Evolutionary conservation across 2,797 vertebrate genomes (phyloP).

Genomic region (Melanotaenia trifasciata): DNA sequence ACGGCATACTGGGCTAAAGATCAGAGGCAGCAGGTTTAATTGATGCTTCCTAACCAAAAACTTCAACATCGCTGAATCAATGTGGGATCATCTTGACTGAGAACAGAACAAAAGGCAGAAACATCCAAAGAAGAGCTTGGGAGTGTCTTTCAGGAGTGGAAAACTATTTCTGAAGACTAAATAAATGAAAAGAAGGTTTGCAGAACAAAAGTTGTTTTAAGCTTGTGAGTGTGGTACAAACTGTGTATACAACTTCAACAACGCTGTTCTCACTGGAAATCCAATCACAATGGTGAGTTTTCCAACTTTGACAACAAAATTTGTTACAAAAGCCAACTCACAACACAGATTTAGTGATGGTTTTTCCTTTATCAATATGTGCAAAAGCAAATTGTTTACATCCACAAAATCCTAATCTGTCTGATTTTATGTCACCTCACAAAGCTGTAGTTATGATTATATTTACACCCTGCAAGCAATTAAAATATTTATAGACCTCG

Average conservation of each 20-base stretch:
- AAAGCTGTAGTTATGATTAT: neutral
- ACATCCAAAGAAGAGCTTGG: neutral
- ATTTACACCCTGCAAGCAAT: conserved; percentile 4
- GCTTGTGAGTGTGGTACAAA: too few species aligned
- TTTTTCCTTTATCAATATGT: neutral
- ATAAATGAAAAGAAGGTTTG: too few species aligned
- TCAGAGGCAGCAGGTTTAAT: neutral
- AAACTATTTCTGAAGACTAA: neutral
- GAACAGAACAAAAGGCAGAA: neutral
- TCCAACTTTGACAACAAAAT: neutral
- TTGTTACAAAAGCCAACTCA: conserved; percentile 1
- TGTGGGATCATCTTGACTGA: too few species aligned
- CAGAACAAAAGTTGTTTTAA: too few species aligned
- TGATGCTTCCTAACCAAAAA: too few species aligned
- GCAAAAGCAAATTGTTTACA: neutral
- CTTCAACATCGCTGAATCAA: too few species aligned
- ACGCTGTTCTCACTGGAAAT: too few species aligned
- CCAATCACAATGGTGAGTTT: neutral
- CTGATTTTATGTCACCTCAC: conserved; percentile 2
- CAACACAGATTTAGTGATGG: neutral
- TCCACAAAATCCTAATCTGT: neutral
- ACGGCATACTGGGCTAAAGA: neutral
- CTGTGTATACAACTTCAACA: too few species aligned
- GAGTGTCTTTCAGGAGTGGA: neutral
- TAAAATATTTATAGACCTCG: conserved; percentile 6